Evolutionary conservation across 2,797 vertebrate genomes (phyloP).

Genomic region (Microctenopoma steveboyesi): DNA sequence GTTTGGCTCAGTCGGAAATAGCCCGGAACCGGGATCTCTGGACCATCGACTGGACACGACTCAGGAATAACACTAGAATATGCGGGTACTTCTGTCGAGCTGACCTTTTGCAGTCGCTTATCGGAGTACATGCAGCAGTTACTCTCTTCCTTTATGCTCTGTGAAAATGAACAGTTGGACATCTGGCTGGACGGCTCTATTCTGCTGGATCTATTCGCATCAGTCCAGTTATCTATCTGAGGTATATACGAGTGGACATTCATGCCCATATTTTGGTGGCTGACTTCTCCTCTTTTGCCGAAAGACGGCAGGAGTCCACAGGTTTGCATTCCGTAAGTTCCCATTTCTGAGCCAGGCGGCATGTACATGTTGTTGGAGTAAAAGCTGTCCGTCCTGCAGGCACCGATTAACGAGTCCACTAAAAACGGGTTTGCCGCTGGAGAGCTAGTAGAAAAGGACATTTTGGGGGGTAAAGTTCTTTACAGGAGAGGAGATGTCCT

Average conservation of each 20-base stretch:
- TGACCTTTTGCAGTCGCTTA: slow-evolving; percentile 93
- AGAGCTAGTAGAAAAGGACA: slow-evolving; percentile 99
- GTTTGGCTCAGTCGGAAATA: slow-evolving; percentile 99
- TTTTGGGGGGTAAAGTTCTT: slow-evolving; percentile 86
- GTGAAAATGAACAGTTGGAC: slow-evolving; percentile 95
- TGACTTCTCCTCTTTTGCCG: slow-evolving; percentile 96
- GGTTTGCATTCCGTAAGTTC: slow-evolving; percentile 99
- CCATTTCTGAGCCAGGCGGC: slow-evolving; percentile 96
- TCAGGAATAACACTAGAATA: slow-evolving; percentile 93
- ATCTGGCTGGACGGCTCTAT: slow-evolving; percentile 95
- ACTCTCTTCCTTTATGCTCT: slow-evolving; percentile 99
- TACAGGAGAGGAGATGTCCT: slow-evolving; percentile 96
- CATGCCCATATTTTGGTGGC: slow-evolving; percentile 98
- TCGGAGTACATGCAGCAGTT: slow-evolving; percentile 99
- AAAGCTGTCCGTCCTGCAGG: slow-evolving; percentile 98
- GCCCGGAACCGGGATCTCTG: slow-evolving; percentile 97
- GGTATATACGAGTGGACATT: slow-evolving; percentile 99
- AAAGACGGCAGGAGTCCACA: slow-evolving; percentile 99
- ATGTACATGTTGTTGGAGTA: slow-evolving; percentile 99
- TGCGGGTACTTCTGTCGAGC: slow-evolving; percentile 89
- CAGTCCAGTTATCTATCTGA: slow-evolving; percentile 98
- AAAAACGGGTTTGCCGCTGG: slow-evolving; percentile 97
- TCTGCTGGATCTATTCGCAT: slow-evolving; percentile 94
- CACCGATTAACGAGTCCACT: slow-evolving; percentile 98
- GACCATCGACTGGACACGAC: slow-evolving; percentile 91